Conservation (phyloP, 1,140 invertebrate genomes). For the Hyles euphorbiae region DNA sequence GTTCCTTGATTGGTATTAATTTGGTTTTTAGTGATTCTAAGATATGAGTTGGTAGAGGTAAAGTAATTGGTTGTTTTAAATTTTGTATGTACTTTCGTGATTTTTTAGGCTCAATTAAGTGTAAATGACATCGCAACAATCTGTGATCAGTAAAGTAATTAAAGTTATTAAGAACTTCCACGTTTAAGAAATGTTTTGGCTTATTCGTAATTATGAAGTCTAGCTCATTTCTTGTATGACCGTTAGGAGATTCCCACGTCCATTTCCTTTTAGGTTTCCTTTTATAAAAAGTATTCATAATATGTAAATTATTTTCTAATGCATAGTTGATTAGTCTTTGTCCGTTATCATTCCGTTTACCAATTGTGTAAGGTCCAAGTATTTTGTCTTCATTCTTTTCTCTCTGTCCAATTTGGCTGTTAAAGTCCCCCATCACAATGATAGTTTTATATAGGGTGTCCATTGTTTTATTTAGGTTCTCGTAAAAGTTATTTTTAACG, state of each 20-base stretch:
- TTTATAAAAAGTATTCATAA: slow-evolving; percentile 6
- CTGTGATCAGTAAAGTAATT: slow-evolving; percentile 29
- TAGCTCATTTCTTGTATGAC: slow-evolving; percentile 29
- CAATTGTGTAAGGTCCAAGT: slow-evolving; percentile 7
- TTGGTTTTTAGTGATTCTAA: slow-evolving; percentile 16
- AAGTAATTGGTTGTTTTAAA: slow-evolving; percentile 13
- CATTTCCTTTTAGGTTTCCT: slow-evolving; percentile 23
- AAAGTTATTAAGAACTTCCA: slow-evolving; percentile 15
- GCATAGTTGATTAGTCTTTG: slow-evolving; percentile 4
- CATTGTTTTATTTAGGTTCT: slow-evolving; percentile 5
- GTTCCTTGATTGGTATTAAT: slow-evolving; percentile 8
- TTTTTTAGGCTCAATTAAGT: slow-evolving; percentile 15
- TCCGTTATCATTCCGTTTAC: slow-evolving; percentile 10
- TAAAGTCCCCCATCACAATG: slow-evolving; percentile 15
- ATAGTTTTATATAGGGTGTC: slow-evolving; percentile 6
- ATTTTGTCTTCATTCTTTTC: slow-evolving; percentile 11
- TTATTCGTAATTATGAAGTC: slow-evolving; percentile 34
- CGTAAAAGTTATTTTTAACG: slow-evolving; percentile 13
- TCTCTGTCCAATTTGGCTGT: slow-evolving; percentile 10
- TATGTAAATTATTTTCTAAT: slow-evolving; percentile 6
- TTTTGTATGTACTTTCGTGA: slow-evolving; percentile 18
- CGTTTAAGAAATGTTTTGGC: slow-evolving; percentile 25
- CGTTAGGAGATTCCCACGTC: slow-evolving; percentile 10
- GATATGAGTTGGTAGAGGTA: slow-evolving; percentile 11
- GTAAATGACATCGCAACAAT: slow-evolving; percentile 22